These are phyloP conservation scores for Isaurus tuberculatus DNA, from an alignment of 92 coral and sea anemone species.

Conservation along the genomic window DNA sequence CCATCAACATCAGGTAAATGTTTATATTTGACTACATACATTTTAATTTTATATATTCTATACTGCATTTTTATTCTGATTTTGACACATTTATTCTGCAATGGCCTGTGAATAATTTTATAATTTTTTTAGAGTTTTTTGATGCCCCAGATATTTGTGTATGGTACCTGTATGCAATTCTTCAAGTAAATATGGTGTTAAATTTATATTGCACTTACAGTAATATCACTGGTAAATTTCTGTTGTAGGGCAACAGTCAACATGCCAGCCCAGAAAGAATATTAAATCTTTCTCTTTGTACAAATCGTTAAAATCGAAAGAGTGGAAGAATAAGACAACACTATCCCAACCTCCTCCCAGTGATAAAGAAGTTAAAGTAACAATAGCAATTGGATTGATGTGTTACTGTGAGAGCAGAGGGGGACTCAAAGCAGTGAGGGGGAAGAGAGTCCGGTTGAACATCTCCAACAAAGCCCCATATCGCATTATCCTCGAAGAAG, in stretches of 20 bases:
- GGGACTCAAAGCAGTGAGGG: slow-evolving; percentile 45
- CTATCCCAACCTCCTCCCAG: slow-evolving; percentile 21
- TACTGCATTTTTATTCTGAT: slow-evolving; percentile 27
- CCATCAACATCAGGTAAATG: slow-evolving; percentile 41
- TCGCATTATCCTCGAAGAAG: slow-evolving; percentile 32
- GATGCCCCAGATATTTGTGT: slow-evolving; percentile 31
- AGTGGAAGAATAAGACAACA: slow-evolving; percentile 28
- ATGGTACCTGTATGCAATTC: slow-evolving; percentile 28
- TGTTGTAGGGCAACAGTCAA: slow-evolving; percentile 38
- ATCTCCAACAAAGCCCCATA: slow-evolving; percentile 49
- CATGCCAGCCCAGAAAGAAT: slow-evolving; percentile 36
- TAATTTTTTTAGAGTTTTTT: slow-evolving; percentile 6
- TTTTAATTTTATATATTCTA: slow-evolving; percentile 3
- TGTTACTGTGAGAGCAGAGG: slow-evolving; percentile 38
- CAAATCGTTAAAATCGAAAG: slow-evolving; percentile 25
- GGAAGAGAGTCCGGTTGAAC: slow-evolving; percentile 46
- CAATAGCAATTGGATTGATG: slow-evolving; percentile 44
- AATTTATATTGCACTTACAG: slow-evolving; percentile 28
- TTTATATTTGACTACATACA: slow-evolving; percentile 27
- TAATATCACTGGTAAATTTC: slow-evolving; percentile 23
- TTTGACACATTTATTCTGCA: slow-evolving; percentile 2
- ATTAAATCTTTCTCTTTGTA: slow-evolving; percentile 21
- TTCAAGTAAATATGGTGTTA: slow-evolving; percentile 32
- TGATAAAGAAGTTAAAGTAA: slow-evolving; percentile 39
- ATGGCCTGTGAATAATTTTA: background rate